phyloP scores from a whole-genome alignment of 1,140 invertebrate genomes.

The Bombus superbus region DNA sequence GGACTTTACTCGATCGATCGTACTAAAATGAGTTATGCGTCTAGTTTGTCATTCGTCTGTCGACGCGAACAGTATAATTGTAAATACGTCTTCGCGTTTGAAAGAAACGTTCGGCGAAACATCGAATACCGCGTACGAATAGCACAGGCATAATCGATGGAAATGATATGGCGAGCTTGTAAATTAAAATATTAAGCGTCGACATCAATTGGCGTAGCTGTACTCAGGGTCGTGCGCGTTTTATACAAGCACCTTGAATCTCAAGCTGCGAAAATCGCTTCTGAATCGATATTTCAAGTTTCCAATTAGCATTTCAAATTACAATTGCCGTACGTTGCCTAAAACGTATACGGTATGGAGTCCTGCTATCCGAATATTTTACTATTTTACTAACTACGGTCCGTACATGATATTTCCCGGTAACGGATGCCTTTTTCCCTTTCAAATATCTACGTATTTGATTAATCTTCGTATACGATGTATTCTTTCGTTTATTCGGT shows the following conservation, averaged over 20 bases:
- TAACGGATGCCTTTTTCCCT: no score
- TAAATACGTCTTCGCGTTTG: not conserved
- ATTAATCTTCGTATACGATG: no score
- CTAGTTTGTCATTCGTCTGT: not conserved
- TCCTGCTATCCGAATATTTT: no score
- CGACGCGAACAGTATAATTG: not conserved
- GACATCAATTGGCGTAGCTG: not conserved
- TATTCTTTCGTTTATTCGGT: no score
- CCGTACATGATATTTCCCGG: no score
- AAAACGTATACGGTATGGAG: no score
- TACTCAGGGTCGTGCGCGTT: not conserved
- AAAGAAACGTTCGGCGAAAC: not conserved
- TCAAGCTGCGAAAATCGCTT: not conserved
- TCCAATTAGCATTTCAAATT: no score
- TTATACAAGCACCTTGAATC: not conserved
- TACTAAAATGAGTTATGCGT: not conserved
- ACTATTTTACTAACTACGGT: no score
- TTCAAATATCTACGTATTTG: no score
- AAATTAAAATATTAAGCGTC: not conserved
- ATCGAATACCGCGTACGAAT: not conserved
- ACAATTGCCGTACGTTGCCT: not conserved
- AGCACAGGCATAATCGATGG: not conserved
- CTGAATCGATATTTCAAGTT: not conserved
- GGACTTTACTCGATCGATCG: not conserved
- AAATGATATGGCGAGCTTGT: not conserved